These are phyloP conservation scores for Semnornis frantzii DNA, from an alignment of 2,113 vertebrate species.

Conservation along the genomic window DNA sequence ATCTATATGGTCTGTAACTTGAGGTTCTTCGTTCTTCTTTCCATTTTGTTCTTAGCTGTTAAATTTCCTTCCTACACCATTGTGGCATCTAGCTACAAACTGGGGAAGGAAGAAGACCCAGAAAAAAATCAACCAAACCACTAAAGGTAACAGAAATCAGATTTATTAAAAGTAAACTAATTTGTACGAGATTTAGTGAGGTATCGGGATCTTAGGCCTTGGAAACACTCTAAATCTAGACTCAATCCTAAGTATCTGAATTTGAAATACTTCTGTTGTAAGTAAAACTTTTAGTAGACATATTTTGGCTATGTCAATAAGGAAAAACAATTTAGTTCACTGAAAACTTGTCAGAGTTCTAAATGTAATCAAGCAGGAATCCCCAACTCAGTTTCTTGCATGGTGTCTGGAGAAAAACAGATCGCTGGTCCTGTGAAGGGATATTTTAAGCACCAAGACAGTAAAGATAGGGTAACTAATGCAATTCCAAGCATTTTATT, in stretches of 20 bases:
- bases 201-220: neutral
- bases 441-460: neutral
- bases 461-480: neutral
- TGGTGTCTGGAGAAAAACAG: neutral
- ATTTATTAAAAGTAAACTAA: neutral
- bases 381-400: neutral
- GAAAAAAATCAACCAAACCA: neutral
- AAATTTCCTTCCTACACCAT: neutral
- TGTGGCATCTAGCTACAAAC: neutral
- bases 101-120: neutral
- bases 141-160: neutral
- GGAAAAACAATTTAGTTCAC: neutral
- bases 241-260: neutral
- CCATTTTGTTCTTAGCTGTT: neutral
- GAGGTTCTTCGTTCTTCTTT: neutral
- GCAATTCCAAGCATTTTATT: neutral
- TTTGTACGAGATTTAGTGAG: neutral
- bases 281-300: neutral
- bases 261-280: neutral
- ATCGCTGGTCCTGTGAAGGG: neutral
- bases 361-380: neutral
- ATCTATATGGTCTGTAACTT: neutral
- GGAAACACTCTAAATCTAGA: neutral
- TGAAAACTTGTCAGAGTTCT: neutral
- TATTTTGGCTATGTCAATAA: neutral